Conservation (phyloP, 2,797 vertebrate genomes). For the Pagetopsis macropterus region DNA sequence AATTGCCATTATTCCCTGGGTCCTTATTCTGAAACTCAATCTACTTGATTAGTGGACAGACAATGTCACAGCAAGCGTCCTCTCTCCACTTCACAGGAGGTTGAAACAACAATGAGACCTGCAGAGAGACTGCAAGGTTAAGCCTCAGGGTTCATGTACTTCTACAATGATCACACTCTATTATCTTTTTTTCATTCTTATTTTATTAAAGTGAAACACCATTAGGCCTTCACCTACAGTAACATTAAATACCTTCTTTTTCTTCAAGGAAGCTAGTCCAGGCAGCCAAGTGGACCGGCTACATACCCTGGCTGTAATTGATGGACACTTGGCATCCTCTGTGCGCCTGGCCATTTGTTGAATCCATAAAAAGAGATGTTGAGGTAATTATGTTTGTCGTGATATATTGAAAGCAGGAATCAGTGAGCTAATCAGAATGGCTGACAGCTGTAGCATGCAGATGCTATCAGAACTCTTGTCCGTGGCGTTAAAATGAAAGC, state of each 20-base stretch:
- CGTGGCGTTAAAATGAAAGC: conserved; percentile 81
- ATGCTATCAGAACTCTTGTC: conserved; percentile 86
- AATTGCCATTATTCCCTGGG: conserved; percentile 27
- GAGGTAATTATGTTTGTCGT: conserved; percentile 86
- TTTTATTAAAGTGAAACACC: conserved; percentile 14
- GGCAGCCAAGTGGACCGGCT: conserved; percentile 50
- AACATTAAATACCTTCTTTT: conserved; percentile 38
- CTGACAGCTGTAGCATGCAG: conserved; percentile 84
- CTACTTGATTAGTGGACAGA: conserved; percentile 33
- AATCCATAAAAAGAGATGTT: conserved; percentile 85
- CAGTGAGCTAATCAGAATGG: conserved; percentile 78
- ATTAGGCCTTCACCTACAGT: conserved; percentile 6
- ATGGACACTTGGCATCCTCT: conserved; percentile 78
- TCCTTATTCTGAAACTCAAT: conserved; percentile 26
- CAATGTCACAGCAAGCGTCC: conserved; percentile 12
- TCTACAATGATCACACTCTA: conserved; percentile 4
- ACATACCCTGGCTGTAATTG: conserved; percentile 68
- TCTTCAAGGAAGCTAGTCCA: conserved; percentile 53
- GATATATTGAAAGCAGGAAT: conserved; percentile 81
- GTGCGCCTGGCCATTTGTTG: conserved; percentile 76
- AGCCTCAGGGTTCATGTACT: conserved; percentile 14
- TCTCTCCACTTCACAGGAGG: background rate
- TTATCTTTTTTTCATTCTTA: conserved; percentile 9
- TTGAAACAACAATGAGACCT: conserved; percentile 13
- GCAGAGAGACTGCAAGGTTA: conserved; percentile 19